Evolutionary conservation across 2,797 vertebrate species (phyloP).

Genomic region (Coregonus ussuriensis): DNA sequence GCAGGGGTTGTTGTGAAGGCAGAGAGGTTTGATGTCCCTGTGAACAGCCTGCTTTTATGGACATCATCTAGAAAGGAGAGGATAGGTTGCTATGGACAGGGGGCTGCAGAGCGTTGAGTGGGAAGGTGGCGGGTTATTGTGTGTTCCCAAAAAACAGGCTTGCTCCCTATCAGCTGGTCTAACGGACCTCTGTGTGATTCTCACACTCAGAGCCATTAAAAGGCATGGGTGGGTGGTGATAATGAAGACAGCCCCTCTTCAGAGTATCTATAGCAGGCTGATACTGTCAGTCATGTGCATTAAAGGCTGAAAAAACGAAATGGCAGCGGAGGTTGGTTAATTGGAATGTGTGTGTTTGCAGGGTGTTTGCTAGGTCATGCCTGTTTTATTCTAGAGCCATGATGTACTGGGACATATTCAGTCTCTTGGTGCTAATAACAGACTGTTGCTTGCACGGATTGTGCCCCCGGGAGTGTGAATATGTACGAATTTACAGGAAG

Average conservation of each 20-base stretch:
- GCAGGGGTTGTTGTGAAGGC: not conserved
- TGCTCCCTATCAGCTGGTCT: conserved; percentile 45
- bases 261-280: conserved; percentile 31
- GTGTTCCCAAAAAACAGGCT: conserved; percentile 35
- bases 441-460: not conserved
- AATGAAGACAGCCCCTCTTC: conserved; percentile 36
- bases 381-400: not conserved
- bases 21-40: not conserved
- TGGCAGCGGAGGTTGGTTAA: conserved; percentile 10
- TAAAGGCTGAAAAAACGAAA: conserved; percentile 23
- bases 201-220: conserved; percentile 36
- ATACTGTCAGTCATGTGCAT: conserved; percentile 26
- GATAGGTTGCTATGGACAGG: conserved; percentile 33
- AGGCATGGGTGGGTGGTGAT: conserved; percentile 40
- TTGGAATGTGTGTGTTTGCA: not conserved
- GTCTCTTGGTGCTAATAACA: conserved; percentile 12
- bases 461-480: conserved; percentile 4
- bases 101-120: conserved; percentile 16
- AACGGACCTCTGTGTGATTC: conserved; percentile 15
- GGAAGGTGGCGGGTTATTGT: conserved; percentile 20
- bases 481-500: not conserved
- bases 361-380: conserved; percentile 22
- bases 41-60: not conserved
- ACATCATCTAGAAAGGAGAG: not conserved
- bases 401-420: conserved; percentile 7